phyloP scores from a whole-genome alignment of 2,797 vertebrate genomes.

The Sphenodon punctatus region DNA sequence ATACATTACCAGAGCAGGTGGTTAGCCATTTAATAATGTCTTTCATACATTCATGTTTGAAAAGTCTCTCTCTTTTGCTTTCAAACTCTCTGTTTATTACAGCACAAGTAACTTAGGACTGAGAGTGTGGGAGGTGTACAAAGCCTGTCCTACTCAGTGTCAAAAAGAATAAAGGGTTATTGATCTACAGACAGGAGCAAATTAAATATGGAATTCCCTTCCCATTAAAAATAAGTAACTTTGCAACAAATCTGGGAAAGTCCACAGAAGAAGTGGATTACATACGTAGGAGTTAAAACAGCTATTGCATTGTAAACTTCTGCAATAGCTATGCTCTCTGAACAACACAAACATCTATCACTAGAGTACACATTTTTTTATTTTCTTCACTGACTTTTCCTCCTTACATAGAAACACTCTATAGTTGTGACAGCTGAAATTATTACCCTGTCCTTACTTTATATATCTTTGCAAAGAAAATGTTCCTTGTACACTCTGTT shows the following conservation, averaged over 20 bases:
- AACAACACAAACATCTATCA: background rate
- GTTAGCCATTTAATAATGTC: background rate
- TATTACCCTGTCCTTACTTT: background rate
- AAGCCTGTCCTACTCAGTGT: constrained; percentile 1
- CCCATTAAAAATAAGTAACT: constrained; percentile 48
- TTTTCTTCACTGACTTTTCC: constrained; percentile 18
- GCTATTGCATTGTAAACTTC: background rate
- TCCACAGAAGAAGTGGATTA: constrained; percentile 27
- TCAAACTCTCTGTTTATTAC: constrained; percentile 28
- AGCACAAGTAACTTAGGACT: constrained; percentile 43
- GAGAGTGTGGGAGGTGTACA: constrained; percentile 35
- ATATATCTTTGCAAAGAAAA: background rate
- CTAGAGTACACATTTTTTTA: background rate
- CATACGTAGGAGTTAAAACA: constrained; percentile 19
- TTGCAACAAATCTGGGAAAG: constrained; percentile 2
- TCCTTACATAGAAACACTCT: background rate
- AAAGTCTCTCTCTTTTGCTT: background rate
- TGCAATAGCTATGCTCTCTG: constrained; percentile 15
- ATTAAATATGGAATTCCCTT: constrained; percentile 54
- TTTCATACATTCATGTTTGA: constrained; percentile 12
- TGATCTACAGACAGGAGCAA: constrained; percentile 55
- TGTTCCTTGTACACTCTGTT: background rate
- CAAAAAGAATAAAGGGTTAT: constrained; percentile 59
- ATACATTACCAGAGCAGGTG: constrained; percentile 9
- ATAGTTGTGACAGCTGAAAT: constrained; percentile 11